These are phyloP conservation scores for Zoanthus solanderi DNA, from an alignment of 92 coral and sea anemone genomes.

Conservation along the genomic window DNA sequence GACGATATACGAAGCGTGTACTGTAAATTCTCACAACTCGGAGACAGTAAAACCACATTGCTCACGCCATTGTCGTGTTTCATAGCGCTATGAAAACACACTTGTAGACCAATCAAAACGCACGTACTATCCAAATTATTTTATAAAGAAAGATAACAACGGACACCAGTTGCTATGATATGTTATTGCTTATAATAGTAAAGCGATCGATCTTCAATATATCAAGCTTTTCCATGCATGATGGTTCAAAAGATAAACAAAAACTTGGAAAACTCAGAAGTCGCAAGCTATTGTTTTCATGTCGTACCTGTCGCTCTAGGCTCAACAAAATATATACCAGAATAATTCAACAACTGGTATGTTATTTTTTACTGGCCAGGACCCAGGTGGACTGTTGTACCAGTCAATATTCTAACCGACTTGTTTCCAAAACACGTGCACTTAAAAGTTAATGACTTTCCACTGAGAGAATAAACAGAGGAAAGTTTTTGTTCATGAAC, in stretches of 20 bases:
- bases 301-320: neutral
- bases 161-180: no score
- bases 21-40: no score
- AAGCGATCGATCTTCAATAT: neutral
- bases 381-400: conserved; percentile 19
- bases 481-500: neutral
- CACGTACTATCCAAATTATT: no score
- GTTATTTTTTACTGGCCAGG: neutral
- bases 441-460: conserved; percentile 53
- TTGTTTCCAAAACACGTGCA: conserved; percentile 62
- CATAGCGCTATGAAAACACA: no score
- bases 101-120: no score
- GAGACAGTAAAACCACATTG: no score
- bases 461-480: conserved; percentile 28
- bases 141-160: no score
- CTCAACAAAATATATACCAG: neutral
- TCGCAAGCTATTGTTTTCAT: neutral
- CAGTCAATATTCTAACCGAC: conserved; percentile 10
- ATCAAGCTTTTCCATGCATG: neutral
- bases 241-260: neutral
- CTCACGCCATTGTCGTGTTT: no score
- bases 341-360: conserved; percentile 16
- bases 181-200: no score
- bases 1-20: no score
- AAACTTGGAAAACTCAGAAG: neutral